These are phyloP conservation scores for Oreochromis niloticus DNA, from an alignment of 2,113 vertebrate genomes.

Conservation along the genomic window DNA sequence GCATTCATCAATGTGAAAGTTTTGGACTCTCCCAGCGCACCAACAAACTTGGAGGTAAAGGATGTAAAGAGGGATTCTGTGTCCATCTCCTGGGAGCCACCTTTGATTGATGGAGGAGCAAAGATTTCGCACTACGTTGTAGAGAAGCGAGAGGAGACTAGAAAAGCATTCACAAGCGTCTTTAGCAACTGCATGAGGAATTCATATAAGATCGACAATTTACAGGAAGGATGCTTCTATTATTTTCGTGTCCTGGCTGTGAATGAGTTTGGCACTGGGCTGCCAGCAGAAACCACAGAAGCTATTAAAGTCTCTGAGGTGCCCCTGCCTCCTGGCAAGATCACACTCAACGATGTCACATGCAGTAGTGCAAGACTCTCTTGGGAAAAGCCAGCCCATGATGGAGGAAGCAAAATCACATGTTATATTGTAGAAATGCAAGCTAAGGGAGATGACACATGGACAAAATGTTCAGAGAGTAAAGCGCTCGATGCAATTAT, in stretches of 20 bases:
- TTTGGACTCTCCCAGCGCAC: conserved; percentile 91
- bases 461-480: conserved; percentile 85
- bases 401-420: conserved; percentile 96
- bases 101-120: conserved; percentile 91
- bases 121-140: conserved; percentile 95
- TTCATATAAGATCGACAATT: conserved; percentile 86
- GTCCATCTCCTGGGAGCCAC: conserved; percentile 87
- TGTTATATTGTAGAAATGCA: conserved; percentile 93
- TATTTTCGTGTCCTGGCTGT: conserved; percentile 92
- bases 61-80: conserved; percentile 91
- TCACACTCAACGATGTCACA: conserved; percentile 84
- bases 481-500: conserved; percentile 83
- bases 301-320: conserved; percentile 87
- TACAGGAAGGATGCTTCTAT: conserved; percentile 92
- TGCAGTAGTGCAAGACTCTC: conserved; percentile 81
- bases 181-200: conserved; percentile 90
- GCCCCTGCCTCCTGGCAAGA: conserved; percentile 87
- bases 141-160: conserved; percentile 92
- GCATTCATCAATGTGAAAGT: conserved; percentile 95
- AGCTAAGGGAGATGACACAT: conserved; percentile 85
- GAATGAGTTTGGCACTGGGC: conserved; percentile 90
- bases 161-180: conserved; percentile 89
- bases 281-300: conserved; percentile 80
- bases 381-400: conserved; percentile 95
- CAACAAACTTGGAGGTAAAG: conserved; percentile 82